Evolutionary conservation across 2,888 invertebrate species (phyloP).

Genomic region (Caenorhabditis sp.): DNA sequence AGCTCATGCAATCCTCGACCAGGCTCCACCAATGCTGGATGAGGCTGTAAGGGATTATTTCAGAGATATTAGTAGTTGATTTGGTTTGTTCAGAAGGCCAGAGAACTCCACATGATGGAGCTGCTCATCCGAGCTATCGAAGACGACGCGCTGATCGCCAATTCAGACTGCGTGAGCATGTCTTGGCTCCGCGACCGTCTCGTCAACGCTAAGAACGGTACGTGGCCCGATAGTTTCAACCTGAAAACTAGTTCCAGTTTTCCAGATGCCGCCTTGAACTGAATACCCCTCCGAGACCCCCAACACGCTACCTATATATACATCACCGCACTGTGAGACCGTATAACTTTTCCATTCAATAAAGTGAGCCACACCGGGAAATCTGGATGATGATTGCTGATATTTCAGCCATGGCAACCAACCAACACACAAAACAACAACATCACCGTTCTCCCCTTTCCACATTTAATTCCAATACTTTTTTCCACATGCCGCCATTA

Average conservation of each 20-base stretch:
- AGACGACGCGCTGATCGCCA: conserved; percentile 51
- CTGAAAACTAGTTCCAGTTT: neutral
- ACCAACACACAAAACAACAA: conserved; percentile 41
- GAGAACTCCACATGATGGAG: conserved; percentile 37
- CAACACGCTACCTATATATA: conserved; percentile 5
- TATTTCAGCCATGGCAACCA: conserved; percentile 14
- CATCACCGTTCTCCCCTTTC: conserved; percentile 9
- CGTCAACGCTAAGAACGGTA: conserved; percentile 40
- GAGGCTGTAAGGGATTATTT: conserved; percentile 14
- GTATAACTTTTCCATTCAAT: conserved; percentile 2
- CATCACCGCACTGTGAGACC: conserved; percentile 39
- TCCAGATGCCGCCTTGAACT: conserved; percentile 38
- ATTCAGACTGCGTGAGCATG: conserved; percentile 50
- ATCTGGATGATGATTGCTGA: conserved; percentile 27
- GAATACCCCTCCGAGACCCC: neutral
- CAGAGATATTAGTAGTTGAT: neutral
- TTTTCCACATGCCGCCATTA: conserved; percentile 42
- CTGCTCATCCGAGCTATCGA: conserved; percentile 38
- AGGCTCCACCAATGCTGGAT: conserved; percentile 16
- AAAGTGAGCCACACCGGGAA: conserved; percentile 32
- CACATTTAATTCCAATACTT: conserved; percentile 1
- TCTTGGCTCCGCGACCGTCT: conserved; percentile 47
- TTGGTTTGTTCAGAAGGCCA: conserved; percentile 25
- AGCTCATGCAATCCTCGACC: conserved; percentile 35
- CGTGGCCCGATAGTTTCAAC: neutral